Percentiles rank a stretch among this genome's conserved stretches.
Evolutionary conservation across 1,140 invertebrate species (phyloP).

Genomic region (Drosophila neocordata): DNA sequence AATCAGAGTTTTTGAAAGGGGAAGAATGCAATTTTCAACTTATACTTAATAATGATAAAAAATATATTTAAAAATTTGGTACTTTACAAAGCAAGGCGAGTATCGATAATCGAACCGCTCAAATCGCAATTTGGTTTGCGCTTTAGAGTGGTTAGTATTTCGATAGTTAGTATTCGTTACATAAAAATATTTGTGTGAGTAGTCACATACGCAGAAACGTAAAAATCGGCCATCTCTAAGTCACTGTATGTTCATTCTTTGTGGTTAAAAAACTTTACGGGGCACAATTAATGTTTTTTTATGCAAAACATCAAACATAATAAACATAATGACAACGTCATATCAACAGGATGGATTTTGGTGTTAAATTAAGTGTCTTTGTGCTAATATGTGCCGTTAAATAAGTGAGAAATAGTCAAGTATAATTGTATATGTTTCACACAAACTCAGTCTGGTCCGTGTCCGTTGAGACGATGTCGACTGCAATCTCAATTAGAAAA

Average conservation of each 20-base stretch:
- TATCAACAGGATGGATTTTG: conserved; percentile 11
- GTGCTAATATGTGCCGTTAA: conserved; percentile 18
- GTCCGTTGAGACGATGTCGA: conserved; percentile 19
- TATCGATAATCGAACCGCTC: not conserved
- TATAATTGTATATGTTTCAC: conserved; percentile 33
- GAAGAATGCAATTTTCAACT: too few relatives aligned
- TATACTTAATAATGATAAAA: too few relatives aligned
- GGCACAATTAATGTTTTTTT: conserved; percentile 45
- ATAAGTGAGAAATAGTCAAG: conserved; percentile 34
- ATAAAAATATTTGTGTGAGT: not conserved
- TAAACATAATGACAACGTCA: conserved; percentile 40
- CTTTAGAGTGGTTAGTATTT: not conserved
- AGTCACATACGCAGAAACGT: conserved; percentile 3
- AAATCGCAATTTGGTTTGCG: too few relatives aligned
- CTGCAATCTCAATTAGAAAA: conserved; percentile 51
- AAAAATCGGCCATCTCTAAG: conserved; percentile 3
- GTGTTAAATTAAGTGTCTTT: conserved; percentile 13
- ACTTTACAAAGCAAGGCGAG: not conserved
- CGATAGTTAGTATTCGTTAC: not conserved
- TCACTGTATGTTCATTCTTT: conserved; percentile 43
- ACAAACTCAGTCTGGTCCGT: conserved; percentile 29
- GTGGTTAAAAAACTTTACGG: conserved; percentile 55
- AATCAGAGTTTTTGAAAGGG: too few relatives aligned
- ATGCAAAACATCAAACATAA: conserved; percentile 44
- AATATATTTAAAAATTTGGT: too few relatives aligned